Base-by-base conservation (phyloP, 2,888 invertebrate genomes). In the Caenorhabditis angaria region DNA sequence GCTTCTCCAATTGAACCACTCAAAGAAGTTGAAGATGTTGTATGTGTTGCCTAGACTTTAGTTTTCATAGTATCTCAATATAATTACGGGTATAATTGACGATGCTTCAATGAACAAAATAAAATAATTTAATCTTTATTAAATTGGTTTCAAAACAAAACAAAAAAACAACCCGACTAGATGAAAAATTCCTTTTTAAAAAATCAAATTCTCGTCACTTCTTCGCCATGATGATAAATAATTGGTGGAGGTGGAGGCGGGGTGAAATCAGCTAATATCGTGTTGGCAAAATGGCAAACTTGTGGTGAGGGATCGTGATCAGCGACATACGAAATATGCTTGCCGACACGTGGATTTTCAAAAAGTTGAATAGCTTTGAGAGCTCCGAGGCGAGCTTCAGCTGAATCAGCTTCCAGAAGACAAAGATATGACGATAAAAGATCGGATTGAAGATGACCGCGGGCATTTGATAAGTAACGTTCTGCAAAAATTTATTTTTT, bases 381-480 rank as follows among this genome's bases (percentile, higher is more conserved):
- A 20, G 87, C 84, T 12, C 84, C 87, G 18, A 78, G 61, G 10
- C 87, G 60, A n/a, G 76, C 82, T 24, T 72, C 69, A 8, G 57
- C 60, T 25, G 78, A 77, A 6, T 78, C 74, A 56, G 83, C 81
- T 57, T 87, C 87, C 27, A 87, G 71, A 48, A 87, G 77, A 60
- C 83, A 82, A 24, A 85, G 68, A 68, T 82, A 87, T 0, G 82
- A 82, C 35, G 81, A 80, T 14, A 85, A 70, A 5, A 87, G 74
- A 61, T 87, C 86, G 10, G 80, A 78, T 24, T 68, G 68, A 25
- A 86, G 67, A 29, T 80, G 80, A 12, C 79, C 78, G 27, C 71
- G 63, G 3, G 83, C 80, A 14, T 60, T 63, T 8, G 70, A 58
- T 8, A 86, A 65, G 64, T 86, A 87, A 22, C 74, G 65, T 57